These are phyloP conservation scores for Euclidia mi DNA, from an alignment of 2,888 invertebrate genomes.

Conservation along the genomic window DNA sequence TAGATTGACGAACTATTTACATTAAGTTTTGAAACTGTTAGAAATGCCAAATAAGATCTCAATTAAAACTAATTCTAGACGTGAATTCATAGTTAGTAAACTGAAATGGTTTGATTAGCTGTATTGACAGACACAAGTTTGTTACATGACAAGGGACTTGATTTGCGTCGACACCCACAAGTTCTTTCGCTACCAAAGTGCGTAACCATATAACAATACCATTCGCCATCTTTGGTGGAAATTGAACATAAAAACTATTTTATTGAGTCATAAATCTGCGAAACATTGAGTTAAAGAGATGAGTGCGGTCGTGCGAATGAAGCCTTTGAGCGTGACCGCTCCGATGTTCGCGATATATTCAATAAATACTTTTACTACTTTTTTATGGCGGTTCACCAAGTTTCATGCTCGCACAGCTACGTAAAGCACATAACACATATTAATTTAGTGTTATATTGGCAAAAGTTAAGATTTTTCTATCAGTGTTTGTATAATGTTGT, in stretches of 20 bases:
- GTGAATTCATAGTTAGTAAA: too few relatives aligned
- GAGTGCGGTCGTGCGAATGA: constrained; percentile 19
- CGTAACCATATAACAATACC: constrained; percentile 18
- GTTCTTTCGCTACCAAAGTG: constrained; percentile 2
- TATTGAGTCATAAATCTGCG: constrained; percentile 45
- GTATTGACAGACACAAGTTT: too few relatives aligned
- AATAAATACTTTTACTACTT: constrained; percentile 15
- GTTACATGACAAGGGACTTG: too few relatives aligned
- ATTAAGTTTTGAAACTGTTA: too few relatives aligned
- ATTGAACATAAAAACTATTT: constrained; percentile 54
- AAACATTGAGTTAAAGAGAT: constrained; percentile 45
- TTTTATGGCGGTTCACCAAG: constrained; percentile 11
- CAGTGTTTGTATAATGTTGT: too few relatives aligned
- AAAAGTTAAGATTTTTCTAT: too few relatives aligned
- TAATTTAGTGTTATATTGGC: too few relatives aligned
- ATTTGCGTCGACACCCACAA: not conserved
- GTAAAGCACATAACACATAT: not conserved
- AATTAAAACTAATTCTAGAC: too few relatives aligned
- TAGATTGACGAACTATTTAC: too few relatives aligned
- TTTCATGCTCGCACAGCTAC: constrained; percentile 2
- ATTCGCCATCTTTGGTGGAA: constrained; percentile 21
- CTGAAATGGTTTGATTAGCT: too few relatives aligned
- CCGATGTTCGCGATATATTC: constrained; percentile 14
- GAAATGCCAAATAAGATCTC: too few relatives aligned
- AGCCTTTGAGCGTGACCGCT: constrained; percentile 18